Percentiles rank a stretch among this genome's conserved stretches.
These are phyloP conservation scores for Seira musarum DNA, from an alignment of 2,888 invertebrate species.

Conservation along the genomic window DNA sequence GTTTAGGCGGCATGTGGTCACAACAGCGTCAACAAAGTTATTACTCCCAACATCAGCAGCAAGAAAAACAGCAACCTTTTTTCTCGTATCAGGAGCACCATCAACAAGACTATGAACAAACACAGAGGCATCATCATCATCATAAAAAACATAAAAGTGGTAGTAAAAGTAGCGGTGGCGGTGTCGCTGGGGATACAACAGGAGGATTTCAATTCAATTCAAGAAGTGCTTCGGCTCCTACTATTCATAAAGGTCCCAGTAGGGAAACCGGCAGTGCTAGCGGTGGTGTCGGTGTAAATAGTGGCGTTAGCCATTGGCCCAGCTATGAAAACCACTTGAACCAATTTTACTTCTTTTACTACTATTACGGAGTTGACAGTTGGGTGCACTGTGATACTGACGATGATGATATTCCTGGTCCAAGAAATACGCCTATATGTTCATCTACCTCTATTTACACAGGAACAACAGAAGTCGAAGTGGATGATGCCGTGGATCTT, in stretches of 20 bases:
- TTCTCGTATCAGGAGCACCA: conserved; percentile 26
- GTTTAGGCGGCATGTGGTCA: conserved; percentile 48
- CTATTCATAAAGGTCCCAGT: no score
- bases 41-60: conserved; percentile 31
- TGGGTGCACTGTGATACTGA: conserved; percentile 59
- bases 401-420: conserved; percentile 58
- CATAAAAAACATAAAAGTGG: conserved; percentile 29
- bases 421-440: conserved; percentile 51
- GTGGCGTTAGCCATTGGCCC: conserved; percentile 43
- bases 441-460: conserved; percentile 67
- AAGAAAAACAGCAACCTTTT: neutral
- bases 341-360: conserved; percentile 56
- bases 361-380: conserved; percentile 58
- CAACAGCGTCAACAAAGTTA: conserved; percentile 48
- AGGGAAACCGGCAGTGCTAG: no score
- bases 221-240: no score
- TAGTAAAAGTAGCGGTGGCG: conserved; percentile 7
- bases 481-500: conserved; percentile 88
- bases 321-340: conserved; percentile 59
- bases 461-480: conserved; percentile 83
- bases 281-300: no score
- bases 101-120: conserved; percentile 8
- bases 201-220: conserved; percentile 41
- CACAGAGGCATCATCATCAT: neutral
- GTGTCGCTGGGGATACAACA: conserved; percentile 14